These are phyloP conservation scores for Crotalus horridus DNA, from an alignment of 2,113 vertebrate species.

Conservation along the genomic window DNA sequence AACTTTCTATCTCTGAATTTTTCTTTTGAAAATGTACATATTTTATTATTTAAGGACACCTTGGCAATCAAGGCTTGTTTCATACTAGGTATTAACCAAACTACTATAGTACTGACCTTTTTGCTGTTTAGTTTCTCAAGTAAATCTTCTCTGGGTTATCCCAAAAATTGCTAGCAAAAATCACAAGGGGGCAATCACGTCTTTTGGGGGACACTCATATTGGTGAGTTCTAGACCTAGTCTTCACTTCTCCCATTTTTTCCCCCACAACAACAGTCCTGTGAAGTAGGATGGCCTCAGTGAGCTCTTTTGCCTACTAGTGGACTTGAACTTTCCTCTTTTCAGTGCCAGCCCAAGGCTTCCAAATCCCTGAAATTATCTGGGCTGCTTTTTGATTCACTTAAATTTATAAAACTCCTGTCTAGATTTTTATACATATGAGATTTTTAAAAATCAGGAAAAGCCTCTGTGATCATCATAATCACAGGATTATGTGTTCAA, in stretches of 20 bases:
- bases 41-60: background rate
- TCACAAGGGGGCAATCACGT: background rate
- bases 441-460: background rate
- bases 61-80: background rate
- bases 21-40: background rate
- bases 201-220: background rate
- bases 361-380: background rate
- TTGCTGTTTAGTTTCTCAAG: background rate
- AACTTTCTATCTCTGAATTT: background rate
- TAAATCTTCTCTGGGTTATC: background rate
- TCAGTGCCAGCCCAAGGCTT: background rate
- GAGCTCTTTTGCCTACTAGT: background rate
- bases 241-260: background rate
- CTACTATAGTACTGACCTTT: background rate
- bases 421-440: background rate
- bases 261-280: background rate
- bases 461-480: background rate
- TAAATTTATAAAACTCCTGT: background rate
- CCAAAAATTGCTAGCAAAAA: background rate
- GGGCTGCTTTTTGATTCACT: background rate
- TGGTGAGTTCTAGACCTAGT: background rate
- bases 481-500: background rate
- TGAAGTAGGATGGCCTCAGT: background rate
- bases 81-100: background rate
- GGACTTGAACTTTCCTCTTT: background rate